Conservation (phyloP, 2,888 invertebrate species). For the Dicranocentrus wangi region DNA sequence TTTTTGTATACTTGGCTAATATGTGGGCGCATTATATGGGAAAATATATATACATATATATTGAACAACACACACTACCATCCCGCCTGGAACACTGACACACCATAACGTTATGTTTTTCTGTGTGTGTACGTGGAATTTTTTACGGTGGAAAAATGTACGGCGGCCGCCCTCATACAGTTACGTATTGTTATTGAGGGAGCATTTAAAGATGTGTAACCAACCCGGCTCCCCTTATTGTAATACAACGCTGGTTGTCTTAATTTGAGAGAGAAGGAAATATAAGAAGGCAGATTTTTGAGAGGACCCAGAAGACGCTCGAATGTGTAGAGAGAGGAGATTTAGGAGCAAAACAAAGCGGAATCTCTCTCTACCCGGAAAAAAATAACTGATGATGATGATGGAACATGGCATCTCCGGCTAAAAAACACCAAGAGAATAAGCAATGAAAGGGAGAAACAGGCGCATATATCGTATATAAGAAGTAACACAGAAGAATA, state of each 20-base stretch:
- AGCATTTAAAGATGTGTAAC: not conserved
- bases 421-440: constrained; percentile 13
- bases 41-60: no score
- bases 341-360: constrained; percentile 33
- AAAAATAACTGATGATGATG: constrained; percentile 41
- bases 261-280: constrained; percentile 29
- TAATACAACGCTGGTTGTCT: constrained; percentile 16
- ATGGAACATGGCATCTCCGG: constrained; percentile 16
- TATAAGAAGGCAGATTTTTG: constrained; percentile 22
- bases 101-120: no score
- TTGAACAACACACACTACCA: no score
- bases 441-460: constrained; percentile 8
- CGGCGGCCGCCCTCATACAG: no score
- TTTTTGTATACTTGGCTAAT: no score
- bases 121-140: no score
- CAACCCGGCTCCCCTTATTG: not conserved
- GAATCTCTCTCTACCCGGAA: not conserved
- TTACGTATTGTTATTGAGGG: not conserved
- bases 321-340: constrained; percentile 22
- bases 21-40: no score
- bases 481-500: not conserved
- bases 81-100: no score
- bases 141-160: no score
- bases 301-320: constrained; percentile 21
- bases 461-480: not conserved